These are phyloP conservation scores for Caenorhabditis sulstoni DNA, from an alignment of 2,888 invertebrate genomes.

Conservation along the genomic window DNA sequence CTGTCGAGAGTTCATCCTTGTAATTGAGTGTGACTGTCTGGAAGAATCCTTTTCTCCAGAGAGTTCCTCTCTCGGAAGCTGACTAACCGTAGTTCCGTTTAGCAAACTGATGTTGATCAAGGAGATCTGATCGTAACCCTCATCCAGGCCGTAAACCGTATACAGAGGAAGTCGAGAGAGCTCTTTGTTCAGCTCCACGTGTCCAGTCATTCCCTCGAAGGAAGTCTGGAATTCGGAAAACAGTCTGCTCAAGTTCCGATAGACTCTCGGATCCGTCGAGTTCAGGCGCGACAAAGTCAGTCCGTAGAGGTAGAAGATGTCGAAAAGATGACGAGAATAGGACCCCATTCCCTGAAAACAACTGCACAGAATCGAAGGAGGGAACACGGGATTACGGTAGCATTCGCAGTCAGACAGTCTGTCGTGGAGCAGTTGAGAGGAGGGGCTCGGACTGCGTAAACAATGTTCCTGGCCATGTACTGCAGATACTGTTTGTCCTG, in stretches of 20 bases:
- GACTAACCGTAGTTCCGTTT: slow-evolving; percentile 35
- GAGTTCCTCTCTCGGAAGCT: no score
- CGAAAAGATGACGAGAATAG: slow-evolving; percentile 68
- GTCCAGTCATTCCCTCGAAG: slow-evolving; percentile 55
- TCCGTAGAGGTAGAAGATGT: slow-evolving; percentile 72
- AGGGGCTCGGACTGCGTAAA: slow-evolving; percentile 3
- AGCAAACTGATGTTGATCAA: slow-evolving; percentile 53
- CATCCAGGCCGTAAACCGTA: slow-evolving; percentile 57
- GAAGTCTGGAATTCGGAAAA: no score
- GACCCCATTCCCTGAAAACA: slow-evolving; percentile 43
- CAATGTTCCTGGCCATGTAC: slow-evolving; percentile 40
- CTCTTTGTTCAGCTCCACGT: slow-evolving; percentile 56
- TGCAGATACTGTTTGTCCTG: slow-evolving; percentile 42
- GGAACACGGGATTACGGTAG: neutral
- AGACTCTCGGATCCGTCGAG: slow-evolving; percentile 25
- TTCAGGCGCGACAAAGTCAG: slow-evolving; percentile 47
- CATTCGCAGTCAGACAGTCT: slow-evolving; percentile 30
- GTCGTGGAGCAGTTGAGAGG: slow-evolving; percentile 45
- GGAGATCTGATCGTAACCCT: slow-evolving; percentile 45
- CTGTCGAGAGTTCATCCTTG: slow-evolving; percentile 6
- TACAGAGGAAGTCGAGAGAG: slow-evolving; percentile 52
- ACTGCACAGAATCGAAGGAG: no score
- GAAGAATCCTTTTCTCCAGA: no score
- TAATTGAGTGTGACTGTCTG: slow-evolving; percentile 29
- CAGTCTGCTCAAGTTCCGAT: slow-evolving; percentile 1